A percentile compares a stretch with the other conserved stretches of the same genome.
Evolutionary conservation across 2,113 vertebrate genomes (phyloP).

Genomic region (Chaetodon trifascialis): DNA sequence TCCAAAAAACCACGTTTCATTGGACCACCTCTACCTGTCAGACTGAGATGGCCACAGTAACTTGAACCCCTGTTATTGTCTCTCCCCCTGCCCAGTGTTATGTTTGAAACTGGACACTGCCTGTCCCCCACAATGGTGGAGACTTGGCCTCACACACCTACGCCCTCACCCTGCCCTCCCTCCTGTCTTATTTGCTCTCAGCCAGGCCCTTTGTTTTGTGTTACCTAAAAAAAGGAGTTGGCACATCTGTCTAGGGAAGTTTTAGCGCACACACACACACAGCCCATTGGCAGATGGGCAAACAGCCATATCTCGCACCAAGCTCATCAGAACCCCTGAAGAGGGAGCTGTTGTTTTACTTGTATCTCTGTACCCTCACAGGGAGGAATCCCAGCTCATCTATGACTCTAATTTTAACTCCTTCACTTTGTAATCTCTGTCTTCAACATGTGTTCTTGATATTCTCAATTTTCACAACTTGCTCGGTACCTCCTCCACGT

Average conservation of each 20-base stretch:
- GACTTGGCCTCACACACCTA: slow-evolving; percentile 14
- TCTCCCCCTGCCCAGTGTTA: slow-evolving; percentile 45
- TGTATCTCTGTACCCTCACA: background rate
- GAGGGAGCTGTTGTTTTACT: slow-evolving; percentile 74
- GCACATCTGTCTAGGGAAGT: slow-evolving; percentile 41
- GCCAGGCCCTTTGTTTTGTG: slow-evolving; percentile 41
- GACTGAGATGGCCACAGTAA: slow-evolving; percentile 56
- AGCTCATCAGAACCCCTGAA: slow-evolving; percentile 57
- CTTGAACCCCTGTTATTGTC: slow-evolving; percentile 64
- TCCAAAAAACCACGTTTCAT: slow-evolving; percentile 18
- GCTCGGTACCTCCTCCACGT: background rate
- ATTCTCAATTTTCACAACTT: background rate
- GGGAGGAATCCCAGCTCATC: slow-evolving; percentile 18
- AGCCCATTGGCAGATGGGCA: slow-evolving; percentile 34
- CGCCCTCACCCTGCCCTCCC: background rate
- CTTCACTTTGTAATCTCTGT: slow-evolving; percentile 15
- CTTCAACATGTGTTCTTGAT: slow-evolving; percentile 8
- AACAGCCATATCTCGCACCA: slow-evolving; percentile 53
- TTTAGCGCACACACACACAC: background rate
- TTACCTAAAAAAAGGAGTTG: slow-evolving; percentile 19
- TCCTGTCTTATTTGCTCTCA: slow-evolving; percentile 12
- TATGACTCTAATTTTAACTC: slow-evolving; percentile 30
- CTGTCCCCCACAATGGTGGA: slow-evolving; percentile 27
- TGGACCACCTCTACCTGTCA: slow-evolving; percentile 48
- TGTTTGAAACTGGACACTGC: slow-evolving; percentile 72